These are phyloP conservation scores for Hypomesus transpacificus DNA, from an alignment of 2,113 vertebrate genomes.

Conservation along the genomic window DNA sequence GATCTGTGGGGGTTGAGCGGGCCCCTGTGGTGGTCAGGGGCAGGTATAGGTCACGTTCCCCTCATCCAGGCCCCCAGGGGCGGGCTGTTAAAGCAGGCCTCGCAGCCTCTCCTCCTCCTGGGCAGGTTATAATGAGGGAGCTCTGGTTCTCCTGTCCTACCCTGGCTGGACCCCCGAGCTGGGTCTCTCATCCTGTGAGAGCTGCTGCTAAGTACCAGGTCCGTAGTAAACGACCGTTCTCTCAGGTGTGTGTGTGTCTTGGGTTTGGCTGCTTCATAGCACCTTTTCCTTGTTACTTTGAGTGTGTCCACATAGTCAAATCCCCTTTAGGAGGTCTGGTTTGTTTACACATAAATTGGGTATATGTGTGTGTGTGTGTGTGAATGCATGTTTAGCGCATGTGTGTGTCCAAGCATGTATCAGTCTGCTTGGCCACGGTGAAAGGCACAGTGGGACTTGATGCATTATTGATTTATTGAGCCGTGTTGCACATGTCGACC, in stretches of 20 bases:
- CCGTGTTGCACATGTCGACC: conserved; percentile 62
- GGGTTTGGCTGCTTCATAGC: neutral
- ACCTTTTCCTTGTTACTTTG: neutral
- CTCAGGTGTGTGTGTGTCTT: neutral
- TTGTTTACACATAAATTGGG: neutral
- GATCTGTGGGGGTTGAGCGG: too few species aligned
- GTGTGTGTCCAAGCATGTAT: conserved; percentile 1
- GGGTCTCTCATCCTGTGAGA: neutral
- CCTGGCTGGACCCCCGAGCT: neutral
- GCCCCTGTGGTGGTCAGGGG: neutral
- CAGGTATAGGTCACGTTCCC: neutral
- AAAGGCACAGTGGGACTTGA: conserved; percentile 39
- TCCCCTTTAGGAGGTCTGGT: neutral
- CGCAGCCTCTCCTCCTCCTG: neutral
- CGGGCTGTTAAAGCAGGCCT: neutral
- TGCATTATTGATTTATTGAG: conserved; percentile 64
- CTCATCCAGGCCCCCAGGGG: neutral
- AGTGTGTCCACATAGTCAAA: too few species aligned
- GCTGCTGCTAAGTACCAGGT: neutral
- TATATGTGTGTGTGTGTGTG: neutral
- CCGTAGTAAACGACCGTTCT: too few species aligned
- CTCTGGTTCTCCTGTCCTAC: neutral
- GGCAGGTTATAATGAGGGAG: neutral
- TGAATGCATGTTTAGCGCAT: neutral
- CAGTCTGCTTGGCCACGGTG: conserved; percentile 28